Conservation (phyloP, 2,797 vertebrate species). For the Morelia viridis region DNA sequence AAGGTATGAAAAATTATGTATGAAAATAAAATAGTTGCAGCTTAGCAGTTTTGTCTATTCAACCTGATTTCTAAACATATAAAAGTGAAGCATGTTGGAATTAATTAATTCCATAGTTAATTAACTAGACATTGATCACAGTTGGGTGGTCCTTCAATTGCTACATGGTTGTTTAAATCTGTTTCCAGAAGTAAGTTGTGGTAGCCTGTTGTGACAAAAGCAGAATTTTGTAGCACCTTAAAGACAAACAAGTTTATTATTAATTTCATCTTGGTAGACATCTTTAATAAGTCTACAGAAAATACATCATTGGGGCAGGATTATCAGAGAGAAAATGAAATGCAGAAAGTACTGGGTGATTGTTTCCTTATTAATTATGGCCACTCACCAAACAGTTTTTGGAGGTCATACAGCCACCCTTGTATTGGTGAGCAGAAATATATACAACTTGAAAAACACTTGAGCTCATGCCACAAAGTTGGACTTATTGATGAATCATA, state of each 20-base stretch:
- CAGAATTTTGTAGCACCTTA: background rate
- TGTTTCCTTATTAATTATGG: background rate
- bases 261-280: background rate
- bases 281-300: background rate
- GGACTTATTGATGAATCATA: background rate
- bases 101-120: background rate
- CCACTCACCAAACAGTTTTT: background rate
- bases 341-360: background rate
- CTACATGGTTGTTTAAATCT: background rate
- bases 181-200: background rate
- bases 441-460: background rate
- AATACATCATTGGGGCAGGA: background rate
- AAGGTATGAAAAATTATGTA: conserved; percentile 75
- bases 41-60: background rate
- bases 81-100: background rate
- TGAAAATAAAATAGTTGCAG: conserved; percentile 21
- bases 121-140: background rate
- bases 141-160: background rate
- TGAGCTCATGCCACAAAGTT: background rate
- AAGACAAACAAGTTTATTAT: background rate
- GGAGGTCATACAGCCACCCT: background rate
- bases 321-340: background rate
- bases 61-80: background rate
- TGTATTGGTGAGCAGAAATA: background rate
- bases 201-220: background rate